Evolutionary conservation across 2,888 invertebrate species (phyloP).

Genomic region (Lissonota sp.): DNA sequence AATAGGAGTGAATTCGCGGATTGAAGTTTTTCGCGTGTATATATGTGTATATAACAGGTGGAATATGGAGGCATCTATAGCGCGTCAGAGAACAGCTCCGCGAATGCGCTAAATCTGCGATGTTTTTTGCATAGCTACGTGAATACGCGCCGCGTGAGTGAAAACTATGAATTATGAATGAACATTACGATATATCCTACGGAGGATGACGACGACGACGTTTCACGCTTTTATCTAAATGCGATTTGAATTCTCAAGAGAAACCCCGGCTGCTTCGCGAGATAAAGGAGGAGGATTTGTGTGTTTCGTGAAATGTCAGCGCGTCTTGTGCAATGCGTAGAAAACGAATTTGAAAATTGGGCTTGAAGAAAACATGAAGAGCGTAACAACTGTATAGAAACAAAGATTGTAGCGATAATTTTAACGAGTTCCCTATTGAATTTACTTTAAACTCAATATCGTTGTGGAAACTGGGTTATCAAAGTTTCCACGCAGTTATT

Average conservation of each 20-base stretch:
- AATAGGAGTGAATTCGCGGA: slow-evolving; percentile 55
- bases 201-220: slow-evolving; percentile 58
- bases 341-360: not conserved
- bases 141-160: slow-evolving; percentile 28
- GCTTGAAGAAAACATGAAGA: slow-evolving; percentile 5
- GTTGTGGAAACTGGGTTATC: too few relatives aligned
- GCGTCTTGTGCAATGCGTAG: not conserved
- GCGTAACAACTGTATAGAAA: not conserved
- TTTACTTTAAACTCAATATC: too few relatives aligned
- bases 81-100: not conserved
- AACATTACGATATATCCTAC: slow-evolving; percentile 69
- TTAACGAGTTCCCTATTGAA: not conserved
- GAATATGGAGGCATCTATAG: not conserved
- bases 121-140: slow-evolving; percentile 1
- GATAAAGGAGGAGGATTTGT: slow-evolving; percentile 5
- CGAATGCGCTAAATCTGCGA: slow-evolving; percentile 14
- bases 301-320: slow-evolving; percentile 25
- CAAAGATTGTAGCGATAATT: slow-evolving; percentile 11
- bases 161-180: slow-evolving; percentile 74
- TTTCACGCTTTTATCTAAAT: slow-evolving; percentile 72
- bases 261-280: slow-evolving; percentile 11
- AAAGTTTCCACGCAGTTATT: not conserved
- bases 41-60: too few relatives aligned
- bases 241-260: slow-evolving; percentile 70
- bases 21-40: slow-evolving; percentile 47